Evolutionary conservation across 2,888 invertebrate genomes (phyloP).

Genomic region (Tetramorium bicarinatum): DNA sequence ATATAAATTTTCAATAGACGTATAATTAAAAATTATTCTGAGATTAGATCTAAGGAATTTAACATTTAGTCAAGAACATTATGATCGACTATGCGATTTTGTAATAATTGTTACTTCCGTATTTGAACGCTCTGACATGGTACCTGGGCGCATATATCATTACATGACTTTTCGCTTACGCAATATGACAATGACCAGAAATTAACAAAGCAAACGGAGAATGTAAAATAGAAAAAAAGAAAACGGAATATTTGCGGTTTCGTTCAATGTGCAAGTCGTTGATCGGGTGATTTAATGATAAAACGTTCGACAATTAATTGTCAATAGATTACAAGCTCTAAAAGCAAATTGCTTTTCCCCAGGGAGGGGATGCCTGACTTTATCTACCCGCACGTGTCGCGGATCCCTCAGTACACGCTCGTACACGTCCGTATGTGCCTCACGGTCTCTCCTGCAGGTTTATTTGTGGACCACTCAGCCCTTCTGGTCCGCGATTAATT

Average conservation of each 20-base stretch:
- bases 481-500: conserved; percentile 42
- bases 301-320: neutral
- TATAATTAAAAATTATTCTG: neutral
- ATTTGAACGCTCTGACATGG: neutral
- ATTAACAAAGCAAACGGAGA: neutral
- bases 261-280: neutral
- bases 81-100: neutral
- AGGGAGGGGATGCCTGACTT: conserved; percentile 70
- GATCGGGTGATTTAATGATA: neutral
- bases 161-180: conserved; percentile 1
- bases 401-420: conserved; percentile 57
- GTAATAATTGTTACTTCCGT: conserved; percentile 1
- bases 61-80: neutral
- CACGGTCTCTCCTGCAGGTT: conserved; percentile 31
- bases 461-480: conserved; percentile 45
- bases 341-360: conserved; percentile 31
- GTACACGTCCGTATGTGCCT: conserved; percentile 51
- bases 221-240: neutral
- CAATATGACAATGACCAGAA: neutral
- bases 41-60: neutral
- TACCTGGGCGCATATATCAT: neutral
- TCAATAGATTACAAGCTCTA: neutral
- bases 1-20: neutral
- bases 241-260: neutral
- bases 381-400: conserved; percentile 61